Percentiles rank a stretch among this genome's conserved stretches.
Evolutionary conservation across 1,140 invertebrate species (phyloP).

Genomic region (Hydropsyche tenuis): DNA sequence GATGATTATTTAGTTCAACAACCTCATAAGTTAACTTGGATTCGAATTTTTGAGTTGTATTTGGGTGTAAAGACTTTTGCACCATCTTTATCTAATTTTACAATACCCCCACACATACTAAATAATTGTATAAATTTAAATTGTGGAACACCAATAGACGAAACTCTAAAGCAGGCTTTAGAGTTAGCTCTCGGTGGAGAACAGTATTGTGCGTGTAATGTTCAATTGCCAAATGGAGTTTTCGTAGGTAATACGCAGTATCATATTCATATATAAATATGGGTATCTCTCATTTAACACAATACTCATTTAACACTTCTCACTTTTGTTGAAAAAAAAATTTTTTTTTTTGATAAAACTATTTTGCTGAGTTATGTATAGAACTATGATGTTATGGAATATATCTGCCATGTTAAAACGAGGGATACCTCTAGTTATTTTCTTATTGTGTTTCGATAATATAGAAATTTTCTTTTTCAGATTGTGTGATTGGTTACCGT

Average conservation of each 20-base stretch:
- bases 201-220: conserved; percentile 35
- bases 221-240: conserved; percentile 40
- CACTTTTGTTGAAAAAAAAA: too few species aligned
- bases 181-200: conserved; percentile 36
- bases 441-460: neutral
- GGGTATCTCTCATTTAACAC: neutral
- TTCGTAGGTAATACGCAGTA: conserved; percentile 39
- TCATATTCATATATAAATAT: too few species aligned
- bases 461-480: conserved; percentile 5
- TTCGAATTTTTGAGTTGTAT: conserved; percentile 63
- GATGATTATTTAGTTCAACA: conserved; percentile 53
- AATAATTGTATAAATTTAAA: conserved; percentile 21
- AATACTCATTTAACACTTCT: too few species aligned
- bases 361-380: too few species aligned
- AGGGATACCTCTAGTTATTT: neutral
- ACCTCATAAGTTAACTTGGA: conserved; percentile 58
- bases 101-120: conserved; percentile 49
- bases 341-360: too few species aligned
- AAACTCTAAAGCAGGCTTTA: conserved; percentile 10
- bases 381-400: too few species aligned
- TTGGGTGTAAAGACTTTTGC: conserved; percentile 65
- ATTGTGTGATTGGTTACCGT: conserved; percentile 10
- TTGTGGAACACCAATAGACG: conserved; percentile 3
- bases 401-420: too few species aligned
- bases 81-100: conserved; percentile 57